A percentile compares a stretch with the other conserved stretches of the same genome.
These are phyloP conservation scores for Callitettix versicolor DNA, from an alignment of 1,140 invertebrate genomes.

Conservation along the genomic window DNA sequence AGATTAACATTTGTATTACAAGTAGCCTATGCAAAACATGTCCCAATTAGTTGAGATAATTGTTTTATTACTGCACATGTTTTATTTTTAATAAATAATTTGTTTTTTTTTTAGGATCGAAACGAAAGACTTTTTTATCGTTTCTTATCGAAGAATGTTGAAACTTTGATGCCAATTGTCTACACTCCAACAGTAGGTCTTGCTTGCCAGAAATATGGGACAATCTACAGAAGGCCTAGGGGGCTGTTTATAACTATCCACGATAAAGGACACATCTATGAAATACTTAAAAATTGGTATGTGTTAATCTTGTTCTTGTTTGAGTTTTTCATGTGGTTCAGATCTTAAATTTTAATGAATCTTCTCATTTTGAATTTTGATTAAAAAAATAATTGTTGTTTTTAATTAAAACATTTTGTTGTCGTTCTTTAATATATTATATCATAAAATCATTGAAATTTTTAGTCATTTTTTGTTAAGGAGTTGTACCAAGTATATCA, in stretches of 20 bases:
- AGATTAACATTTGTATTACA: too few relatives aligned
- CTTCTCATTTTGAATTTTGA: too few relatives aligned
- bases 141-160: slow-evolving; percentile 75
- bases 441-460: too few relatives aligned
- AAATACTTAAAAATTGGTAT: slow-evolving; percentile 72
- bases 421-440: too few relatives aligned
- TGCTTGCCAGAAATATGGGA: slow-evolving; percentile 90
- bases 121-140: slow-evolving; percentile 90
- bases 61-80: too few relatives aligned
- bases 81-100: not conserved
- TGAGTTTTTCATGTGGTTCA: not conserved
- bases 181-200: slow-evolving; percentile 89
- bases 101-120: slow-evolving; percentile 47
- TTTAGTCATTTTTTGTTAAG: too few relatives aligned
- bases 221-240: slow-evolving; percentile 79
- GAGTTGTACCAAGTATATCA: too few relatives aligned
- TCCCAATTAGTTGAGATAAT: too few relatives aligned
- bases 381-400: too few relatives aligned
- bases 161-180: slow-evolving; percentile 79
- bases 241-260: slow-evolving; percentile 97
- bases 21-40: too few relatives aligned
- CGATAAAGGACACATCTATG: slow-evolving; percentile 83
- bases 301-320: not conserved
- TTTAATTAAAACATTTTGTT: too few relatives aligned
- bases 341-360: not conserved